Evolutionary conservation across 2,888 invertebrate genomes (phyloP).

Genomic region (Polylopha cassiicola): DNA sequence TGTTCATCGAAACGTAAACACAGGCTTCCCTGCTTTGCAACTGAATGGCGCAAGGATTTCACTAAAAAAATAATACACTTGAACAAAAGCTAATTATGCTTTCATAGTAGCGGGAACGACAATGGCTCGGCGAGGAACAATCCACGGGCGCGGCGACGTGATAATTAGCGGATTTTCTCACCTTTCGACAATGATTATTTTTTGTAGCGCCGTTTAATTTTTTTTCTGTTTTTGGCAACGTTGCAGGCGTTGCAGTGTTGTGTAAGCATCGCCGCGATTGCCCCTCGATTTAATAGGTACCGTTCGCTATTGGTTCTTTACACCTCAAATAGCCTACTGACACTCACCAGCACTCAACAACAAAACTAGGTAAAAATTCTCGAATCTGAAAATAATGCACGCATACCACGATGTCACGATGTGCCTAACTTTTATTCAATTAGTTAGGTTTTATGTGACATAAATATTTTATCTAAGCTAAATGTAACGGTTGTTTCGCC

Average conservation of each 20-base stretch:
- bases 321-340: slow-evolving; percentile 24
- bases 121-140: slow-evolving; percentile 49
- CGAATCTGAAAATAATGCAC: too few relatives aligned
- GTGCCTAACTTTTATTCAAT: too few relatives aligned
- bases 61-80: slow-evolving; percentile 57
- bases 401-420: too few relatives aligned
- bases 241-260: slow-evolving; percentile 10
- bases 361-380: too few relatives aligned
- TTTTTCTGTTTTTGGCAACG: slow-evolving; percentile 31
- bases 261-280: neutral
- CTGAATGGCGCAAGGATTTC: slow-evolving; percentile 49
- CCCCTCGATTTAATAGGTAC: slow-evolving; percentile 11
- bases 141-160: slow-evolving; percentile 52
- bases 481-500: slow-evolving; percentile 13
- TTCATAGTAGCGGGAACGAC: slow-evolving; percentile 49
- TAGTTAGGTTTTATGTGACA: too few relatives aligned
- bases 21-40: slow-evolving; percentile 54
- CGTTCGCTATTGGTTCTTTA: slow-evolving; percentile 28
- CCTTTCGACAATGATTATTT: slow-evolving; percentile 59
- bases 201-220: slow-evolving; percentile 40
- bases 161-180: slow-evolving; percentile 74
- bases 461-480: slow-evolving; percentile 7
- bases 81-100: slow-evolving; percentile 71
- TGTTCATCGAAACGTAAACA: slow-evolving; percentile 63
- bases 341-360: slow-evolving; percentile 18